Percentiles rank a stretch among this genome's conserved stretches.
These are phyloP conservation scores for Gobionotothen gibberifrons DNA, from an alignment of 2,797 vertebrate species.

Conservation along the genomic window DNA sequence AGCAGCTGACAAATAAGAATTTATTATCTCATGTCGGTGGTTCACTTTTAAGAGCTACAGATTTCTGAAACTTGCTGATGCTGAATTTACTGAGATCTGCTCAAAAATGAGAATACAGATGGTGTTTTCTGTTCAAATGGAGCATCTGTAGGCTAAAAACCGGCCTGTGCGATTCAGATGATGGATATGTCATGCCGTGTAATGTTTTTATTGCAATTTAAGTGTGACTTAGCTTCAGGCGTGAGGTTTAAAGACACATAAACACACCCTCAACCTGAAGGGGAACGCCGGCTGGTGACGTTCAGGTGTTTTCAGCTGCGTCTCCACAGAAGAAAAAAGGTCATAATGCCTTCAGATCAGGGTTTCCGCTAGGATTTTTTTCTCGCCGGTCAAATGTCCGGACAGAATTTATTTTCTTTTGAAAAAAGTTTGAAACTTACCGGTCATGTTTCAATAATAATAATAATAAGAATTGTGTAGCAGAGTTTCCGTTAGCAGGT, in stretches of 20 bases:
- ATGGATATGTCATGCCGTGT: conserved; percentile 45
- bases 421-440: no score
- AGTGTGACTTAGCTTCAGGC: conserved; percentile 59
- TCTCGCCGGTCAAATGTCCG: no score
- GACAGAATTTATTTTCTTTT: no score
- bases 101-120: conserved; percentile 29
- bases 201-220: conserved; percentile 68
- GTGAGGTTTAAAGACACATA: conserved; percentile 53
- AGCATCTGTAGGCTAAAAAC: conserved; percentile 37
- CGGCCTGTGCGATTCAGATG: conserved; percentile 33
- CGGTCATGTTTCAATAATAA: no score
- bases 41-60: conserved; percentile 40
- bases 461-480: no score
- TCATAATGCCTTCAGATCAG: conserved; percentile 30
- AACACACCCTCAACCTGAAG: conserved; percentile 45
- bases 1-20: conserved; percentile 62
- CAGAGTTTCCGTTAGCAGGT: no score
- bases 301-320: conserved; percentile 59
- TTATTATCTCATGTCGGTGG: conserved; percentile 42
- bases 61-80: conserved; percentile 28
- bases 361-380: no score
- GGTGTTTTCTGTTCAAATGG: conserved; percentile 29
- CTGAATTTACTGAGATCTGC: conserved; percentile 24
- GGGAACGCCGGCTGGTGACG: conserved; percentile 25
- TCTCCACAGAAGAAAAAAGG: conserved; percentile 24